A percentile compares a stretch with the other conserved stretches of the same genome.
Conservation (phyloP, 2,797 vertebrate species). For the Siniperca scherzeri region DNA sequence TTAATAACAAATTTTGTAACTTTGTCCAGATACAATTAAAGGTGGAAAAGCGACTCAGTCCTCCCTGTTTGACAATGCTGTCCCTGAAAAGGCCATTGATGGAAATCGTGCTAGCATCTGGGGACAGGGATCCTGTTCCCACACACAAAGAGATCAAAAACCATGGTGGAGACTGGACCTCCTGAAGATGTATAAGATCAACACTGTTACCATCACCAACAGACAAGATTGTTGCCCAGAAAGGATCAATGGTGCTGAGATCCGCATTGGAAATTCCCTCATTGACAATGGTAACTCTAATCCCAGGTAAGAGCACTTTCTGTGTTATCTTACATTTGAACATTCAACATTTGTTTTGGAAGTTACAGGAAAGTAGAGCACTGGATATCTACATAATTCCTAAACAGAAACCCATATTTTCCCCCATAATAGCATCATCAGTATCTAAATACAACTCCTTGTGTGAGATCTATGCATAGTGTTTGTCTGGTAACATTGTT, state of each 20-base stretch:
- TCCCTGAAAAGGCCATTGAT: conserved; percentile 22
- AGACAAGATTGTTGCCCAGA: conserved; percentile 1
- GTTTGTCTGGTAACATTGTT: neutral
- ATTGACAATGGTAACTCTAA: conserved; percentile 27
- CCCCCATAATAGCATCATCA: neutral
- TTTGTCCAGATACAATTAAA: neutral
- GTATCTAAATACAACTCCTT: accelerated
- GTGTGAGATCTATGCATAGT: neutral
- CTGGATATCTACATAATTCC: neutral
- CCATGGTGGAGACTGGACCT: conserved; percentile 54
- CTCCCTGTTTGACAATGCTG: neutral
- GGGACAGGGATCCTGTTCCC: neutral
- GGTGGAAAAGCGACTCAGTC: conserved; percentile 31
- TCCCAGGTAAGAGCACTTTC: neutral
- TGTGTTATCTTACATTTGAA: neutral
- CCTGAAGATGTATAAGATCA: conserved; percentile 1
- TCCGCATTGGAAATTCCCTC: conserved; percentile 30
- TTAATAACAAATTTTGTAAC: neutral
- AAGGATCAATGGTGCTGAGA: conserved; percentile 22
- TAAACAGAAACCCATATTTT: neutral
- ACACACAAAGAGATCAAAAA: conserved; percentile 2
- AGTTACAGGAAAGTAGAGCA: no score
- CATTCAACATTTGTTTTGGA: no score
- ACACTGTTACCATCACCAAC: conserved; percentile 49
- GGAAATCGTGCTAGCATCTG: neutral